These are phyloP conservation scores for Stenotaenia linearis DNA, from an alignment of 2,888 invertebrate genomes.

Conservation along the genomic window DNA sequence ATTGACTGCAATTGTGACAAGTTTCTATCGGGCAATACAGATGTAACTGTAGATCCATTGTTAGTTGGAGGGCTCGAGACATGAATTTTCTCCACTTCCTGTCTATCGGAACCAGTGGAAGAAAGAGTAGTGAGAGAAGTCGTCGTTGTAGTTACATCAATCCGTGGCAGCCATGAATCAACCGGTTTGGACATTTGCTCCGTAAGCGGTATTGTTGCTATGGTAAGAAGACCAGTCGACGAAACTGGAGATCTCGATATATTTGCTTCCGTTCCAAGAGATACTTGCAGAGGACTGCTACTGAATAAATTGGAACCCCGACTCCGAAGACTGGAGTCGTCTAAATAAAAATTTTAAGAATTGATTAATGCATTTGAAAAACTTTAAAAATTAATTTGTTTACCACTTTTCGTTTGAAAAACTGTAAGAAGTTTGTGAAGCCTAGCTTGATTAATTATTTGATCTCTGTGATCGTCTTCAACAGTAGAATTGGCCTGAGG, in stretches of 20 bases:
- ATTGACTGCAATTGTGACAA: not conserved
- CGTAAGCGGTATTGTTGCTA: not conserved
- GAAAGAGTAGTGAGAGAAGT: not conserved
- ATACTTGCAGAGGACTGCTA: not conserved
- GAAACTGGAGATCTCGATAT: not conserved
- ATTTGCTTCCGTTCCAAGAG: not conserved
- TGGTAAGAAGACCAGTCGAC: not conserved
- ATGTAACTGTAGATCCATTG: not conserved
- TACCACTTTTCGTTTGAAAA: not conserved
- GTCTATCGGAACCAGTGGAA: not conserved
- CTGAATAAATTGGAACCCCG: not conserved
- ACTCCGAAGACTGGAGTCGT: not conserved
- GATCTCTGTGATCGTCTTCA: conserved; percentile 1
- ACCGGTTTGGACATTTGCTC: not conserved
- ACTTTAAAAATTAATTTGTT: not conserved
- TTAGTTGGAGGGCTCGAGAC: not conserved
- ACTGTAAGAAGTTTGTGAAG: not conserved
- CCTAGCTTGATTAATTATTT: not conserved
- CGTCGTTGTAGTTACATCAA: not conserved
- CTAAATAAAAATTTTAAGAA: not conserved
- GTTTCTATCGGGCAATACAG: not conserved
- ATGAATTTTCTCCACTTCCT: not conserved
- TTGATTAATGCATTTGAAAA: not conserved
- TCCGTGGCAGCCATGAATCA: not conserved
- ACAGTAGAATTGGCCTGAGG: not conserved